These are phyloP conservation scores for Antheraea pernyi DNA, from an alignment of 1,140 invertebrate species.

Conservation along the genomic window DNA sequence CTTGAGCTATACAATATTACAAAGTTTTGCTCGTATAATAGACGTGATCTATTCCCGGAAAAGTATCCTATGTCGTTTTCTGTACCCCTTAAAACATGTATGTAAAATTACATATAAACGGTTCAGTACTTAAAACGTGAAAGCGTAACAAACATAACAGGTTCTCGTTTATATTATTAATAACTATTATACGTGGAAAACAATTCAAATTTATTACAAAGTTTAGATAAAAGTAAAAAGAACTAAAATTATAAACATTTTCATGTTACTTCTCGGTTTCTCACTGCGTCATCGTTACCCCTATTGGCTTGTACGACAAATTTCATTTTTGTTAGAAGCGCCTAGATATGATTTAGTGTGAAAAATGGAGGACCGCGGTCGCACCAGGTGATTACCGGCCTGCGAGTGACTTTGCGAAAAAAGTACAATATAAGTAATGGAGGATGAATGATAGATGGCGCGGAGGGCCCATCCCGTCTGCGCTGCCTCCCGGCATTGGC, in stretches of 20 bases:
- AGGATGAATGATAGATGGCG: conserved; percentile 78
- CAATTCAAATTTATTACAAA: background rate
- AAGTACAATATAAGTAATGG: conserved; percentile 79
- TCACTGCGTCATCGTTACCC: conserved; percentile 71
- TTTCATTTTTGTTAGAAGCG: conserved; percentile 77
- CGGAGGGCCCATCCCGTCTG: conserved; percentile 40
- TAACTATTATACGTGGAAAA: background rate
- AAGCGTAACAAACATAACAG: too few relatives aligned
- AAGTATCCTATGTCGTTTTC: too few relatives aligned
- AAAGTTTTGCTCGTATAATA: too few relatives aligned
- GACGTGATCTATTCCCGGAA: too few relatives aligned
- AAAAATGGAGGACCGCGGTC: conserved; percentile 73
- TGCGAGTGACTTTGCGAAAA: conserved; percentile 77
- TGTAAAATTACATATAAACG: too few relatives aligned
- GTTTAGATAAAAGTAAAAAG: background rate
- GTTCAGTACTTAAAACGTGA: too few relatives aligned
- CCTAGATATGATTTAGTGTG: conserved; percentile 77
- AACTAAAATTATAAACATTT: background rate
- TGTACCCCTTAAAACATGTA: too few relatives aligned
- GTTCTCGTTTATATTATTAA: too few relatives aligned
- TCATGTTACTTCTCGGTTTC: conserved; percentile 45
- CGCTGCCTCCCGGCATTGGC: conserved; percentile 35
- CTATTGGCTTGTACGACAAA: conserved; percentile 77
- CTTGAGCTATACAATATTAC: too few relatives aligned
- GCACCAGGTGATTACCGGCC: conserved; percentile 78